Conservation (phyloP, 2,797 vertebrate species). For the Trematomus bernacchii region DNA sequence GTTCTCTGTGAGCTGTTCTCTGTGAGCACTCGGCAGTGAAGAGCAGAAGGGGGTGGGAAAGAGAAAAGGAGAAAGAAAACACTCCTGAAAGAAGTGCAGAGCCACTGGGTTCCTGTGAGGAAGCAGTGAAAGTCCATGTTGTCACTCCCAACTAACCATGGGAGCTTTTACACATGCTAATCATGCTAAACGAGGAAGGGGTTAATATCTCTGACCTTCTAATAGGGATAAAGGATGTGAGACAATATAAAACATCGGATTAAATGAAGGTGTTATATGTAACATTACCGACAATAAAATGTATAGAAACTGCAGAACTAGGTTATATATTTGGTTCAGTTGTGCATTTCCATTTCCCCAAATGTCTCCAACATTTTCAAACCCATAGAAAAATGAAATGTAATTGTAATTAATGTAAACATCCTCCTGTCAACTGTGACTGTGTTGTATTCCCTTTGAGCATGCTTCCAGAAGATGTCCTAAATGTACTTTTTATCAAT, state of each 20-base stretch:
- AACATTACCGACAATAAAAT: no score
- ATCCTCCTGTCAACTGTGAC: no score
- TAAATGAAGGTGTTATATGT: constrained; percentile 20
- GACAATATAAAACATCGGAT: neutral
- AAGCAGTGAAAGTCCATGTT: neutral
- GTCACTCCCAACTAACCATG: neutral
- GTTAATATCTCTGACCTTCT: constrained; percentile 1
- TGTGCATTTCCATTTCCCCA: no score
- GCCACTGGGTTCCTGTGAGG: constrained; percentile 1
- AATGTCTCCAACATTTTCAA: no score
- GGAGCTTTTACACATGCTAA: neutral
- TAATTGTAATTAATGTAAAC: no score
- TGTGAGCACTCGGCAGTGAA: constrained; percentile 58
- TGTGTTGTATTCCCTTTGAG: no score
- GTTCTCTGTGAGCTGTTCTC: no score
- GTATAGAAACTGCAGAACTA: no score
- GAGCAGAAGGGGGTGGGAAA: constrained; percentile 52
- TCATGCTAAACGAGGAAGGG: neutral
- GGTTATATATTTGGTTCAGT: no score
- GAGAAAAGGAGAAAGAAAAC: constrained; percentile 53
- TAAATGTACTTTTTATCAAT: no score
- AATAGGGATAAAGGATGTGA: neutral
- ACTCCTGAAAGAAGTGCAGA: constrained; percentile 28
- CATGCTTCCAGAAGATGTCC: no score
- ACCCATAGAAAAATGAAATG: no score